Conservation (phyloP, 2,113 vertebrate genomes). For the Zosterops hypoxanthus region DNA sequence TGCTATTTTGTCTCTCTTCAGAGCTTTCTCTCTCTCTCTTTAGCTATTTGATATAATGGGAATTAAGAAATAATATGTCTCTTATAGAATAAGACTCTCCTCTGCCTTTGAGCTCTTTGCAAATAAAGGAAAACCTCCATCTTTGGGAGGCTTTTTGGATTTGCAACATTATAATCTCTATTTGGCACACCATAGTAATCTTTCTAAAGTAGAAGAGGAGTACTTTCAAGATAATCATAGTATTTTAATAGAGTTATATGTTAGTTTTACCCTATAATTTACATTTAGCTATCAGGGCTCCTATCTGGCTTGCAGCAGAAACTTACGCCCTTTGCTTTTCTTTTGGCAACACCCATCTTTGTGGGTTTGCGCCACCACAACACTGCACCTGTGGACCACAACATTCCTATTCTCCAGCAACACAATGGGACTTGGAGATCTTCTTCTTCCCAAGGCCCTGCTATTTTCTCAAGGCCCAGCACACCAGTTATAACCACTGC, state of each 20-base stretch:
- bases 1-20: background rate
- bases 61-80: background rate
- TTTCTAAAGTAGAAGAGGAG: background rate
- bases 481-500: background rate
- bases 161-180: background rate
- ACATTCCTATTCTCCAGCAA: background rate
- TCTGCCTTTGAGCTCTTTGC: background rate
- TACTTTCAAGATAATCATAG: background rate
- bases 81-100: accelerated
- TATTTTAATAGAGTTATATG: background rate
- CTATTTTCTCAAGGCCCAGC: background rate
- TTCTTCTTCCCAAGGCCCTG: background rate
- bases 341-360: background rate
- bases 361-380: background rate
- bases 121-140: background rate
- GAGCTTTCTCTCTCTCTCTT: background rate
- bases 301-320: background rate
- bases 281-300: background rate
- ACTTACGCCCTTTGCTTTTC: background rate
- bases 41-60: background rate
- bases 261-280: background rate
- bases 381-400: background rate
- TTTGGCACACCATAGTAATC: background rate
- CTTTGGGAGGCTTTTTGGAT: background rate
- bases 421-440: background rate